These are phyloP conservation scores for Sesamia inferens DNA, from an alignment of 2,888 invertebrate species.

Conservation along the genomic window DNA sequence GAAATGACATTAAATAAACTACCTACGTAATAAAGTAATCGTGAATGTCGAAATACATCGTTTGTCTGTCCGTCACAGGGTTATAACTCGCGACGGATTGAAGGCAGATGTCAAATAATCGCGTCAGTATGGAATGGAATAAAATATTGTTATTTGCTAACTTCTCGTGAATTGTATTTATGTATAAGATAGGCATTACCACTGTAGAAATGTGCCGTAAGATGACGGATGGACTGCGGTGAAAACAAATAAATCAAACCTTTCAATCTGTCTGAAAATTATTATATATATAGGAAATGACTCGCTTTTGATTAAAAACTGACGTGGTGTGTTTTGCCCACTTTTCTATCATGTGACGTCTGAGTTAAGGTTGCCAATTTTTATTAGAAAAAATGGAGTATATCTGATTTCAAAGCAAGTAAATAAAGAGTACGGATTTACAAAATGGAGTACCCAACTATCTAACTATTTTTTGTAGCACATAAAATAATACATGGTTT, in stretches of 20 bases:
- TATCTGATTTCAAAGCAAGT: too few species aligned
- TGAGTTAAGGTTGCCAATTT: too few species aligned
- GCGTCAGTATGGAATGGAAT: constrained; percentile 4
- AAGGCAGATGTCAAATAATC: constrained; percentile 42
- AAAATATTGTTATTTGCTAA: constrained; percentile 33
- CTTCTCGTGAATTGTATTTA: neutral
- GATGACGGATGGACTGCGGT: neutral
- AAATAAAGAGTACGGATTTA: too few species aligned
- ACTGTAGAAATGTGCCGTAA: neutral
- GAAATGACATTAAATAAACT: constrained; percentile 22
- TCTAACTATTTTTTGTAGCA: too few species aligned
- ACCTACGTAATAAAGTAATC: constrained; percentile 48
- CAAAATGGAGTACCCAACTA: too few species aligned
- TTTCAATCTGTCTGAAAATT: neutral
- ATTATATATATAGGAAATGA: too few species aligned
- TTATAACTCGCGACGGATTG: constrained; percentile 39
- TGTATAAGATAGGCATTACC: neutral
- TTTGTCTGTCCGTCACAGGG: constrained; percentile 43
- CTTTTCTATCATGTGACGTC: neutral
- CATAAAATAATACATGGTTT: too few species aligned
- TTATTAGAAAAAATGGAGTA: too few species aligned
- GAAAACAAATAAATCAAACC: neutral
- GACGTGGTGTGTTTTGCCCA: neutral
- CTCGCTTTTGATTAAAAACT: too few species aligned
- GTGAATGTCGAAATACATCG: constrained; percentile 32